Evolutionary conservation across 1,140 invertebrate genomes (phyloP).

Genomic region (Monomorium pharaonis): DNA sequence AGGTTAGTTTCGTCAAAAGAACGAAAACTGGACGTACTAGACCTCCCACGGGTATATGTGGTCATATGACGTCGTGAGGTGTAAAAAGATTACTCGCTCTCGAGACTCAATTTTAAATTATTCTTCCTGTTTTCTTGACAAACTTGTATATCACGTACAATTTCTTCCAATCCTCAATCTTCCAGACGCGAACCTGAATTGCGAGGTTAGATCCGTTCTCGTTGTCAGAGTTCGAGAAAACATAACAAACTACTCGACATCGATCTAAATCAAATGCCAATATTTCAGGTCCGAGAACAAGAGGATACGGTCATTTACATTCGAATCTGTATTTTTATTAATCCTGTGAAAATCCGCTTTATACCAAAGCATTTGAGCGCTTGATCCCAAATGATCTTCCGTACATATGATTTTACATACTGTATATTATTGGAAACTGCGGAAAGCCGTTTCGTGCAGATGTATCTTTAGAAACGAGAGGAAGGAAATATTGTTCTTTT

Average conservation of each 20-base stretch:
- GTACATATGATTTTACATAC: too few relatives aligned
- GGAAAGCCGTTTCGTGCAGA: neutral
- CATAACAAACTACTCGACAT: neutral
- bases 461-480: neutral
- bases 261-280: neutral
- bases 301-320: neutral
- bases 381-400: neutral
- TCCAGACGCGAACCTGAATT: neutral
- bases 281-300: neutral
- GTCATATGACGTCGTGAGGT: too few relatives aligned
- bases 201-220: slow-evolving; percentile 2
- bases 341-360: neutral
- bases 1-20: too few relatives aligned
- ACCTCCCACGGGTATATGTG: too few relatives aligned
- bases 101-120: too few relatives aligned
- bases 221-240: neutral
- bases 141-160: too few relatives aligned
- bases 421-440: neutral
- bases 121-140: too few relatives aligned
- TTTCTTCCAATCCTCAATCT: too few relatives aligned
- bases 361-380: neutral
- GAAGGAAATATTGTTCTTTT: neutral
- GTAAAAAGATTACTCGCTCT: too few relatives aligned
- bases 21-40: too few relatives aligned
- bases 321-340: neutral